Evolutionary conservation across 2,113 vertebrate species (phyloP), one percentile per base, ranked within the genome.

Genomic region (Mesitornis unicolor): DNA sequence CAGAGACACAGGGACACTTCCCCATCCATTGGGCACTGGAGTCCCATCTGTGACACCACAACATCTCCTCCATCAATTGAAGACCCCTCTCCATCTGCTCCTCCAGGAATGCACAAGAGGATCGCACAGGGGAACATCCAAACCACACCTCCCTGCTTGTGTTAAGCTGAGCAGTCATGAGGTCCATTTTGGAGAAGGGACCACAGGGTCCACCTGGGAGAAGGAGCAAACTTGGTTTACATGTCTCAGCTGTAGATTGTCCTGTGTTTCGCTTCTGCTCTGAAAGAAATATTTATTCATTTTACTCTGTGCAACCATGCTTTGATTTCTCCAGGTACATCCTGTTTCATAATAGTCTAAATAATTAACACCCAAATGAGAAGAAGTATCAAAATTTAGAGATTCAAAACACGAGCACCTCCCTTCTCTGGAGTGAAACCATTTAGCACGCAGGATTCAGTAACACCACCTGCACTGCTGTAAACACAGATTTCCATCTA

Each of bases 51-150:
- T 19, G 47, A 21, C 31, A 28, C 31, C 2, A 2, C 35, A 7
- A 9, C 3, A 0, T 47, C 68, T 21, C 38, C 61, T 17, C 26
- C 9, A 7, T 20, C 15, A 12, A 6, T 1, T 29, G 10, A 85
- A 51, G 43, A 33, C 18, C 29, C 17, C 9, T 21, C 50, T 70
- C 69, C 75, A 64, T 31, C 14, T 33, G 17, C 12, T 84, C 9
- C 48, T 51, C 33, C 56, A 13, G 31, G 29, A 56, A 28, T 3
- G 21, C 29, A 8, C 20, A 2, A 1, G 54, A 24, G 43, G 40
- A 2, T 16, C 29, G 14, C 31, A 16, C 10, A 1, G 5, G 20
- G 60, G 24, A 42, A 26, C 24, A 3, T 8, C 50, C 47, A 56
- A 61, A 29, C 59, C 2, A 2, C 18, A 18, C 4, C 6, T 25